Conservation (phyloP, 2,113 vertebrate species). For the Dipodomys spectabilis region DNA sequence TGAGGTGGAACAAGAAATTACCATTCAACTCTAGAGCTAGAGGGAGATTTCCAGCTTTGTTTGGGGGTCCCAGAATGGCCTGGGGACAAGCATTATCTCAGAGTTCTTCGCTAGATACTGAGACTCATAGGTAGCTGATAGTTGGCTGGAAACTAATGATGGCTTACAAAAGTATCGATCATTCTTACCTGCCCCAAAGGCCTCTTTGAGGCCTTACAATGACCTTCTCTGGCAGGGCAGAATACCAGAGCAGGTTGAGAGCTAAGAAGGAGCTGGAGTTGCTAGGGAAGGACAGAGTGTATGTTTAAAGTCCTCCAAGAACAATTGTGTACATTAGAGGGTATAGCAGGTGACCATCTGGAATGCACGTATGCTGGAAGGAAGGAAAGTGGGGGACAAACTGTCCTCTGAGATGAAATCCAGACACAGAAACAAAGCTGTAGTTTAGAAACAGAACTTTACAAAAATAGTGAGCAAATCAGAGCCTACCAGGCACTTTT, state of each 20-base stretch:
- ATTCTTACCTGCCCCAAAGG: background rate
- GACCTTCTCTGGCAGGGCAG: background rate
- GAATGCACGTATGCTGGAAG: background rate
- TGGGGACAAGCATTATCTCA: background rate
- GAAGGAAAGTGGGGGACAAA: background rate
- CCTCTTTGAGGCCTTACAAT: background rate
- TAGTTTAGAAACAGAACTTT: background rate
- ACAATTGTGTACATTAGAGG: background rate
- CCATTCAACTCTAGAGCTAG: background rate
- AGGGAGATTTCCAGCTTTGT: background rate
- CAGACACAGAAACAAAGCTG: background rate
- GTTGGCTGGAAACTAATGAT: background rate
- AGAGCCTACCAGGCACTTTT: background rate
- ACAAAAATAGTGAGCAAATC: background rate
- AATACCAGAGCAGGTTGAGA: background rate
- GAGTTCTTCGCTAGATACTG: background rate
- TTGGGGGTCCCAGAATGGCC: background rate
- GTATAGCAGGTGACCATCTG: background rate
- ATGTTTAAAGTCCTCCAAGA: background rate
- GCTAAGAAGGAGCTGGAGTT: background rate
- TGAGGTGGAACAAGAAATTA: background rate
- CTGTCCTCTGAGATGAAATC: background rate
- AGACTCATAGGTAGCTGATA: background rate
- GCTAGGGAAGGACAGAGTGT: background rate
- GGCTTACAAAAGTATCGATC: background rate